Percentiles rank a stretch among this genome's conserved stretches.
Evolutionary conservation across 2,797 vertebrate genomes (phyloP).

Genomic region (Gephyroberyx darwinii): DNA sequence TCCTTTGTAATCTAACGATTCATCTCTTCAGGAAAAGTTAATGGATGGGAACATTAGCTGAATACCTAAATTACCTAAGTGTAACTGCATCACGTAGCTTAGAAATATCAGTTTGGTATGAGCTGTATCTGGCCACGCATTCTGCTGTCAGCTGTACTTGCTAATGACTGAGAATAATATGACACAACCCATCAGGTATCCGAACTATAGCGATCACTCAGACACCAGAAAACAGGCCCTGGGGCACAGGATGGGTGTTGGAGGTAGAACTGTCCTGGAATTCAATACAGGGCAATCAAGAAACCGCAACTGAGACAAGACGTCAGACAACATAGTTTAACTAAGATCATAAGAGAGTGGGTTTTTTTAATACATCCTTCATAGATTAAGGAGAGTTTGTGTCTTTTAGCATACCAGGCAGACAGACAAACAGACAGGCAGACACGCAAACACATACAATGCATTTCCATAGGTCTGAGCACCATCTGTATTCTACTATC

Average conservation of each 20-base stretch:
- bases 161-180: slow-evolving; percentile 19
- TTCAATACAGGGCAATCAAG: slow-evolving; percentile 60
- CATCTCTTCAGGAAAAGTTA: neutral
- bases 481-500: neutral
- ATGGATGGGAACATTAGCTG: neutral
- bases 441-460: slow-evolving; percentile 16
- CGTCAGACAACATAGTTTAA: slow-evolving; percentile 44
- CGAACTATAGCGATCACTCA: slow-evolving; percentile 44
- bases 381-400: slow-evolving; percentile 15
- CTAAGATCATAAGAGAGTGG: slow-evolving; percentile 27
- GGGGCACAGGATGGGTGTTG: slow-evolving; percentile 71
- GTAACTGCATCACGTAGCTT: neutral
- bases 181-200: slow-evolving; percentile 59
- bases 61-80: neutral
- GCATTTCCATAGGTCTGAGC: neutral
- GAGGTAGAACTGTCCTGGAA: slow-evolving; percentile 56
- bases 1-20: too few species aligned
- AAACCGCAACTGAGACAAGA: slow-evolving; percentile 57
- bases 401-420: slow-evolving; percentile 4
- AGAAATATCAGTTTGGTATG: neutral
- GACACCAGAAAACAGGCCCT: slow-evolving; percentile 64
- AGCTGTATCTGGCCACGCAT: neutral
- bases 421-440: neutral
- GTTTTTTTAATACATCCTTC: slow-evolving; percentile 12
- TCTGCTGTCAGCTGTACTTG: neutral